phyloP scores from a whole-genome alignment of 2,113 vertebrate genomes.

The Puntigrus tetrazona region DNA sequence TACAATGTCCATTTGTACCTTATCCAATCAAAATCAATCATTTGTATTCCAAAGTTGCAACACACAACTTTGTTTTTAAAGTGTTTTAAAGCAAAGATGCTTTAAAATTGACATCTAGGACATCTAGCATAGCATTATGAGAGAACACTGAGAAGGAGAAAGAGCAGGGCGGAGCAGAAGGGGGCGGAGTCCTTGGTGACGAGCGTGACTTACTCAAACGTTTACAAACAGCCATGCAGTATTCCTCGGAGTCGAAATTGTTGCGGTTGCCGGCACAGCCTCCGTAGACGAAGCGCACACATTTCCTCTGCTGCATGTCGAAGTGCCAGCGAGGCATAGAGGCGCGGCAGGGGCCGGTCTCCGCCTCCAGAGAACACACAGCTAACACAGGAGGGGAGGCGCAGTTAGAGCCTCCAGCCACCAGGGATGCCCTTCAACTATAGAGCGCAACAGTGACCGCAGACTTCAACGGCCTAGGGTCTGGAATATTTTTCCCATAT shows the following conservation, averaged over 20 bases:
- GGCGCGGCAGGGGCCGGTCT: constrained; percentile 93
- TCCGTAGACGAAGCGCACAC: constrained; percentile 92
- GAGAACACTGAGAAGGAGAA: constrained; percentile 33
- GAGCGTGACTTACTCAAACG: constrained; percentile 90
- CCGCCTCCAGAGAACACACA: constrained; percentile 93
- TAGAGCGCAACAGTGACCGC: not conserved
- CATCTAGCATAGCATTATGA: not conserved
- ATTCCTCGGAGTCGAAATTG: constrained; percentile 98
- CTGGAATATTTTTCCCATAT: not conserved
- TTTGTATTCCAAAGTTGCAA: not conserved
- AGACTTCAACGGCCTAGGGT: not conserved
- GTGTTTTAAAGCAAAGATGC: not conserved
- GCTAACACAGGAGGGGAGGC: constrained; percentile 70
- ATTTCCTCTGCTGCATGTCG: constrained; percentile 89
- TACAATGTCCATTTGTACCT: not conserved
- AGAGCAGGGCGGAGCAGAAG: not conserved
- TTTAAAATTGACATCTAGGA: not conserved
- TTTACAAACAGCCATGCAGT: constrained; percentile 97
- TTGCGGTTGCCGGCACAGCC: constrained; percentile 99
- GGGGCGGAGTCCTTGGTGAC: constrained; percentile 31
- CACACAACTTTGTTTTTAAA: no score
- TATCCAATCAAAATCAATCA: not conserved
- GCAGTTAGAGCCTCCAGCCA: constrained; percentile 66
- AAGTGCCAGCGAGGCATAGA: constrained; percentile 97
- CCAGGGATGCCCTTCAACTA: constrained; percentile 39